Conservation (phyloP, 2,888 invertebrate species). For the Dermolepida albohirtum region DNA sequence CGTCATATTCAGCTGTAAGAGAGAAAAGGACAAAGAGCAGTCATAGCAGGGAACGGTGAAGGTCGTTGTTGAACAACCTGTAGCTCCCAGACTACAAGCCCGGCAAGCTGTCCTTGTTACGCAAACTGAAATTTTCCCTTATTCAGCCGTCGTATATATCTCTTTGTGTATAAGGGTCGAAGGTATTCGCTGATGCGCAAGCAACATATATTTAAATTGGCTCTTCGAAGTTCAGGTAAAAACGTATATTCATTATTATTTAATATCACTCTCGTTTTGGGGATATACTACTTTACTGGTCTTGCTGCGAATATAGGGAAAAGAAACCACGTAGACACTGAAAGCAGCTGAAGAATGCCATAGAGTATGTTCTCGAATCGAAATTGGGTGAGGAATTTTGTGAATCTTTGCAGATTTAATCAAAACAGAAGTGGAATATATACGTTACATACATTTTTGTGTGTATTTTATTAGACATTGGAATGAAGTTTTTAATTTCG, state of each 20-base stretch:
- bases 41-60: constrained; percentile 24
- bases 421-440: constrained; percentile 19
- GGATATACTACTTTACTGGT: constrained; percentile 10
- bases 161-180: neutral
- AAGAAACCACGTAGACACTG: constrained; percentile 2
- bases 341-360: constrained; percentile 21
- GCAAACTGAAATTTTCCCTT: constrained; percentile 2
- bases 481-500: constrained; percentile 16
- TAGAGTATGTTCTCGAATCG: neutral
- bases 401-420: constrained; percentile 23
- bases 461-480: constrained; percentile 1
- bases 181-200: constrained; percentile 19
- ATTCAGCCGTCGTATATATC: neutral
- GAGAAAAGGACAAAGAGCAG: constrained; percentile 8
- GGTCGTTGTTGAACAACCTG: constrained; percentile 34
- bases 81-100: constrained; percentile 30
- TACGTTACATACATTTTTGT: neutral
- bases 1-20: neutral
- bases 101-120: constrained; percentile 19
- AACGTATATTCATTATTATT: constrained; percentile 30
- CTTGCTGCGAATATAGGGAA: neutral
- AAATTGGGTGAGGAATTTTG: constrained; percentile 28
- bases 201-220: constrained; percentile 32
- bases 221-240: constrained; percentile 20
- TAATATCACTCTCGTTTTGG: constrained; percentile 20